phyloP scores from a whole-genome alignment of 2,113 vertebrate genomes.

The Actenoides hombroni region DNA sequence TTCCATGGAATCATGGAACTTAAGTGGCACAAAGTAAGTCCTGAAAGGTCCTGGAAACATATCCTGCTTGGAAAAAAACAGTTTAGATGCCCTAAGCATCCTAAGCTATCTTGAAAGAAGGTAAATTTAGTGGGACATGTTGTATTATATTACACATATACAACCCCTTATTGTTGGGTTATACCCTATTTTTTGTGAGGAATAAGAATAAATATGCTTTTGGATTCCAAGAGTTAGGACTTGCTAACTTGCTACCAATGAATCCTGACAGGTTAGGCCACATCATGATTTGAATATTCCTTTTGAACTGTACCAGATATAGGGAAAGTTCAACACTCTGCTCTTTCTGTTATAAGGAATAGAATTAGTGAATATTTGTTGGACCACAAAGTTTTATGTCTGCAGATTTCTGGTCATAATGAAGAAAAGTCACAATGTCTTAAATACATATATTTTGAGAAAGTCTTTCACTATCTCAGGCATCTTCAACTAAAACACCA shows the following conservation, averaged over 20 bases:
- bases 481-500: not conserved
- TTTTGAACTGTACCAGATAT: not conserved
- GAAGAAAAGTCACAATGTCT: not conserved
- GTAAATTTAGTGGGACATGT: not conserved
- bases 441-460: not conserved
- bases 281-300: not conserved
- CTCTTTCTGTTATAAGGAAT: not conserved
- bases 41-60: not conserved
- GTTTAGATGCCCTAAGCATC: not conserved
- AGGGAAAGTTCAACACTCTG: not conserved
- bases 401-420: not conserved
- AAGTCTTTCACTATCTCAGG: not conserved
- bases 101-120: not conserved
- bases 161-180: not conserved
- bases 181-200: not conserved
- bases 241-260: not conserved
- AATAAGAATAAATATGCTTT: not conserved
- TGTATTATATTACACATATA: not conserved
- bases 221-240: not conserved
- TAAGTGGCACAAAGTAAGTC: not conserved
- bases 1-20: not conserved
- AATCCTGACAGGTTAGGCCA: not conserved
- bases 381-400: not conserved
- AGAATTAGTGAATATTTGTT: not conserved
- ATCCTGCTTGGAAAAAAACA: rapidly evolving